Percentiles rank a stretch among this genome's conserved stretches.
These are phyloP conservation scores for Psilopogon haemacephalus DNA, from an alignment of 2,113 vertebrate genomes.

Conservation along the genomic window DNA sequence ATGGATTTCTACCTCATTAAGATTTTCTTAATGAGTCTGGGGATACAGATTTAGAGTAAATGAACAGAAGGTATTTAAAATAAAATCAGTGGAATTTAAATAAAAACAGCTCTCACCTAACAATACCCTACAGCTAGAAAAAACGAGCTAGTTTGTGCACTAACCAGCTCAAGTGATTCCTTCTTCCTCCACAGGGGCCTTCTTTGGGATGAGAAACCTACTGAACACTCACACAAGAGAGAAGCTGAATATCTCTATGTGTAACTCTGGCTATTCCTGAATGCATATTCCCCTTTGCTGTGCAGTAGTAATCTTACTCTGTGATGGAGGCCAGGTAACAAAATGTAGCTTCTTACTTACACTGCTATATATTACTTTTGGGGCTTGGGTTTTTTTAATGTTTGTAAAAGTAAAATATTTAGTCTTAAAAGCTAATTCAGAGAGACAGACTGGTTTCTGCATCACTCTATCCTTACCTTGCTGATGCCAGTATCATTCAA, in stretches of 20 bases:
- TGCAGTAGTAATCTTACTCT: background rate
- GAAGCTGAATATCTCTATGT: fast-evolving
- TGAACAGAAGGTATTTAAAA: conserved; percentile 29
- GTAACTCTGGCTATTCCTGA: background rate
- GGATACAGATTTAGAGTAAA: conserved; percentile 31
- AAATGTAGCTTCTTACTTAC: background rate
- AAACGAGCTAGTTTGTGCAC: background rate
- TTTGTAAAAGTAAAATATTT: background rate
- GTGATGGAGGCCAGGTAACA: background rate
- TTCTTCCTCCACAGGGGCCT: background rate
- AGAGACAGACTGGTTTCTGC: background rate
- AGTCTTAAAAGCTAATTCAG: background rate
- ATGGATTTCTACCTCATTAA: conserved; percentile 39
- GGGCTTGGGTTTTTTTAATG: background rate
- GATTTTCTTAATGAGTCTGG: conserved; percentile 9
- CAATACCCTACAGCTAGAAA: conserved; percentile 9
- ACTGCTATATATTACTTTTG: background rate
- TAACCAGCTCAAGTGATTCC: background rate
- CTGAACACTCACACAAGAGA: background rate
- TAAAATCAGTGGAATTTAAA: conserved; percentile 32
- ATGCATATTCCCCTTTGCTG: background rate
- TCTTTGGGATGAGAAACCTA: background rate
- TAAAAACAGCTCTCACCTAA: background rate
- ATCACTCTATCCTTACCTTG: background rate
- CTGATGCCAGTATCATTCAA: background rate